Percentiles rank a stretch among this genome's conserved stretches.
Evolutionary conservation across 2,888 invertebrate genomes (phyloP).

Genomic region (Hemaris fuciformis): DNA sequence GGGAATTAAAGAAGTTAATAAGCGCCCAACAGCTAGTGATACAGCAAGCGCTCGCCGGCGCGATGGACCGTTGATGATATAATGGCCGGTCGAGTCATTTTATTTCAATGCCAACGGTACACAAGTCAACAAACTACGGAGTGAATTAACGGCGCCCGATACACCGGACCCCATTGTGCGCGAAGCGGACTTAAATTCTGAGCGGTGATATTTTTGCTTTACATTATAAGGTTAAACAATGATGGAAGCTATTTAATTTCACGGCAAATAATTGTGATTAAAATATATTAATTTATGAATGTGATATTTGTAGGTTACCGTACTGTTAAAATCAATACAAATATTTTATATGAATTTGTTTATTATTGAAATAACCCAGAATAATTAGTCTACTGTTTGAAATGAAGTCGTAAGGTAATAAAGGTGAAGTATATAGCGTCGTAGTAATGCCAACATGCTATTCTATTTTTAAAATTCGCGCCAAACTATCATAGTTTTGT

Average conservation of each 20-base stretch:
- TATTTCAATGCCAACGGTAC: slow-evolving; percentile 76
- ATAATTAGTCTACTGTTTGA: neutral
- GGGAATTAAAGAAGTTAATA: slow-evolving; percentile 83
- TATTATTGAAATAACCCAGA: neutral
- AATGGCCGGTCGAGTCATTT: slow-evolving; percentile 64
- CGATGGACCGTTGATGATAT: slow-evolving; percentile 76
- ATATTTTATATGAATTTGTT: neutral
- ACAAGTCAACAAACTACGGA: slow-evolving; percentile 75
- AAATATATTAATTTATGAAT: slow-evolving; percentile 19
- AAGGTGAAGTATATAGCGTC: neutral
- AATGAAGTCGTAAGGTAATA: neutral
- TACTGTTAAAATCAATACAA: slow-evolving; percentile 3
- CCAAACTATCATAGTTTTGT: neutral
- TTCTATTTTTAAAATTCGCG: neutral
- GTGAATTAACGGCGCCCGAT: slow-evolving; percentile 53
- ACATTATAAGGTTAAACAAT: slow-evolving; percentile 22
- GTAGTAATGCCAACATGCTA: neutral
- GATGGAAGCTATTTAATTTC: slow-evolving; percentile 20
- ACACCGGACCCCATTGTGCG: slow-evolving; percentile 51
- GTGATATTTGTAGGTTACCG: neutral
- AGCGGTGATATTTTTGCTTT: slow-evolving; percentile 58
- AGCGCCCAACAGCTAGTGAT: slow-evolving; percentile 76
- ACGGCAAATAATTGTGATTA: slow-evolving; percentile 11
- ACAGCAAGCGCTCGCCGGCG: slow-evolving; percentile 71
- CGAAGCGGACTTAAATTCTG: slow-evolving; percentile 62